phyloP scores from a whole-genome alignment of 2,888 invertebrate genomes.

The Tetropium fuscum region DNA sequence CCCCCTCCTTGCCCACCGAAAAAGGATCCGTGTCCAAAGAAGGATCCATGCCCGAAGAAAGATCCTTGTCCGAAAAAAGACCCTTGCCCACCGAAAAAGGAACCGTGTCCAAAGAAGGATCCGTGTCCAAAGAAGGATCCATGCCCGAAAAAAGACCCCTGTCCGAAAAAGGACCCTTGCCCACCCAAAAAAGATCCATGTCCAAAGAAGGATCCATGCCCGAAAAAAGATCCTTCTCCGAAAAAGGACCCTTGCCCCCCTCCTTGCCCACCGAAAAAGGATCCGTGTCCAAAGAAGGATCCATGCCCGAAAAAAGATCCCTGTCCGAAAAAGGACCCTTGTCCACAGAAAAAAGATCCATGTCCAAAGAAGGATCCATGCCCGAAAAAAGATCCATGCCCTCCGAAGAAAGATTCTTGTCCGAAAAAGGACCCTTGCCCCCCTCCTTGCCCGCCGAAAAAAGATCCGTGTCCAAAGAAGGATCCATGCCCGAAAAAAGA shows the following conservation, averaged over 20 bases:
- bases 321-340: no score
- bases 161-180: constrained; percentile 21
- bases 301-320: neutral
- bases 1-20: no score
- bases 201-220: constrained; percentile 1
- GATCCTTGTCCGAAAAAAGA: constrained; percentile 29
- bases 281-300: neutral
- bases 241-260: no score
- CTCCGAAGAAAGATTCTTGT: neutral
- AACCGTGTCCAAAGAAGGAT: constrained; percentile 8
- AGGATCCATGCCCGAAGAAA: neutral
- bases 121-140: constrained; percentile 11
- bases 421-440: no score
- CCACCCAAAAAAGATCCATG: no score
- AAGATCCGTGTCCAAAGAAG: neutral
- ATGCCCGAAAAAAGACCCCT: constrained; percentile 5
- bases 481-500: neutral
- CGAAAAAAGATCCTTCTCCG: constrained; percentile 3
- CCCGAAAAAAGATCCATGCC: neutral
- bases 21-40: neutral
- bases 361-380: neutral
- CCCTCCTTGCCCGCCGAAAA: no score
- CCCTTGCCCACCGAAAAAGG: constrained; percentile 25
- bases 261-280: neutral
- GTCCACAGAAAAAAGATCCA: no score